Evolutionary conservation across 2,113 vertebrate species (phyloP).

Genomic region (Oreochromis niloticus): DNA sequence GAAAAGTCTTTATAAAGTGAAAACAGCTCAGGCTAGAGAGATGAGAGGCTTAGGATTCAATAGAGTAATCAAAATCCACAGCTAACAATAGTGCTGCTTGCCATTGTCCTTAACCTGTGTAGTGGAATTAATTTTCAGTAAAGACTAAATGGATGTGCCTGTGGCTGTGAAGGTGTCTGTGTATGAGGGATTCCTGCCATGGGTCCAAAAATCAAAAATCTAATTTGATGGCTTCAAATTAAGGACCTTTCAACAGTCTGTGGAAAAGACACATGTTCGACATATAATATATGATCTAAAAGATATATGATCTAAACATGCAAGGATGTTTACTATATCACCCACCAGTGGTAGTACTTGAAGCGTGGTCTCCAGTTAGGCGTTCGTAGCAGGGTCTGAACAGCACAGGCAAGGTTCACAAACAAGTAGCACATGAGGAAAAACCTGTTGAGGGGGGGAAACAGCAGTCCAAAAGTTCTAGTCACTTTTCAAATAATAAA

Average conservation of each 20-base stretch:
- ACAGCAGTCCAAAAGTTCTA: background rate
- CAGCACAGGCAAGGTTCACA: constrained; percentile 92
- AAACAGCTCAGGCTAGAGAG: background rate
- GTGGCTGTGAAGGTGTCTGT: background rate
- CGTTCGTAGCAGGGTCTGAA: constrained; percentile 88
- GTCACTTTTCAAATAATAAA: background rate
- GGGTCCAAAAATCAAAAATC: background rate
- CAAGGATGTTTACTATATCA: background rate
- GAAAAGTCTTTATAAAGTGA: background rate
- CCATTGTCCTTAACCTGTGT: background rate
- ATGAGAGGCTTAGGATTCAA: background rate
- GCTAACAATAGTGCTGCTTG: background rate
- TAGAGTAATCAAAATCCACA: background rate
- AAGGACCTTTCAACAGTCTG: background rate
- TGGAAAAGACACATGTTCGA: background rate
- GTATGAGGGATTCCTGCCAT: background rate
- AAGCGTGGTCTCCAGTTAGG: constrained; percentile 88
- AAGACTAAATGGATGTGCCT: background rate
- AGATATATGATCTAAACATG: background rate
- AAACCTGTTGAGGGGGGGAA: constrained; percentile 74
- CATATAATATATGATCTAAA: background rate
- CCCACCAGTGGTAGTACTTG: constrained; percentile 74
- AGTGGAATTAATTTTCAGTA: constrained; percentile 5
- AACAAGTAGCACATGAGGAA: constrained; percentile 98
- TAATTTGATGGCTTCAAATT: background rate